Base-by-base conservation (phyloP, 1,140 invertebrate species). In the Camponotus vicinus region DNA sequence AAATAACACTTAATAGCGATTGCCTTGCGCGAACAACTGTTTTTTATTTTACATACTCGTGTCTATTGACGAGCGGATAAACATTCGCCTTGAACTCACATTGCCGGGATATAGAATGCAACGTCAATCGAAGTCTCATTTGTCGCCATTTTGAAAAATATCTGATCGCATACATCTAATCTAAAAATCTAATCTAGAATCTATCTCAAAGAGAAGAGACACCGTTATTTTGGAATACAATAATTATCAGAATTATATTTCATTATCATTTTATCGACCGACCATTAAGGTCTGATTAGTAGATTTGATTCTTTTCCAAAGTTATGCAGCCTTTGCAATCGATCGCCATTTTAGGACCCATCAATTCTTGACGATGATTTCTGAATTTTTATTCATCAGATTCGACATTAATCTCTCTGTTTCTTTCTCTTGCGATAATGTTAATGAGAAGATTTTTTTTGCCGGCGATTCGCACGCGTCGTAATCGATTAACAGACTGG, bases 1-100 rank as follows among this genome's bases (percentile, higher is more conserved):
- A 71, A 73, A 61, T 82, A 45, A 82, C 18, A 73, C 66, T 80
- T 80, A 82, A 82, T 59, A 9, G 37, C 15, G 64, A 42, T 34
- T 40, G 18, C 15, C 27, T 45, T n/a, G 15, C 13, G 1, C 32
- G 11, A 78, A 34, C 13, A 34, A 11, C 9, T 42, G 42, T 1
- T 18, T 70, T 71, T 61, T 71, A 57, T 2, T 59, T 59, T 37
- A 32, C 8, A 2, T 2, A 27, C 27, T 80, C 45, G 4, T 52
- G 37, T 9, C 9, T 45, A 71, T 67, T 37, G 15, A 71, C 18
- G 49, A 42, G 27, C 3, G 37, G 8, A 80, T 42, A 80, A 80
- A 71, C 11, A 59, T 69, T 27, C 21, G 27, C 27, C 11, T 57
- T 32, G 15, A 32, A 40, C 1, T 67, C 3, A 34, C 34, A 49